Percentiles rank a stretch among this genome's conserved stretches.
Conservation (phyloP, 2,113 vertebrate species). For the Pteruthius melanotis region DNA sequence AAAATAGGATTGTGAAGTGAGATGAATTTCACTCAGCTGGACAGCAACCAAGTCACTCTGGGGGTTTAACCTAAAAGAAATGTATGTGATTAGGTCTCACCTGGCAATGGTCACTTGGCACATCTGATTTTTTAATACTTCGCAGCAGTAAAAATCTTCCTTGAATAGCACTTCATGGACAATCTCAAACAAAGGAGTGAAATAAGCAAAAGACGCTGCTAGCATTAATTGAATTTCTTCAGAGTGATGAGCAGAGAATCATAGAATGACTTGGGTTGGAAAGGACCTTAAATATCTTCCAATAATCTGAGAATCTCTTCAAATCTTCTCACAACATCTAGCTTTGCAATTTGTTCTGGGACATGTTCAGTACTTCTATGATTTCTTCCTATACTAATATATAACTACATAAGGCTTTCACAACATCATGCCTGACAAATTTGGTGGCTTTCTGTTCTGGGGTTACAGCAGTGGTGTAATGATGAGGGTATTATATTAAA, state of each 20-base stretch:
- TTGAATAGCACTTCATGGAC: neutral
- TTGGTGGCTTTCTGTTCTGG: neutral
- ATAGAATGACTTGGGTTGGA: neutral
- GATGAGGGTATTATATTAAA: neutral
- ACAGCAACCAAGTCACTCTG: neutral
- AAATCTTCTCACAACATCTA: neutral
- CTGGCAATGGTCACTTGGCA: neutral
- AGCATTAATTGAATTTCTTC: neutral
- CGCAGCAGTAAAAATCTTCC: neutral
- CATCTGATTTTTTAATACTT: neutral
- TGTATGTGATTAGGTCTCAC: neutral
- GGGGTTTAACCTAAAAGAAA: rapidly evolving
- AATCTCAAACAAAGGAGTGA: neutral
- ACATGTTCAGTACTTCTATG: neutral
- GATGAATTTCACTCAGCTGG: neutral
- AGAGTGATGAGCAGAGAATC: neutral
- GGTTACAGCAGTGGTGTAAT: neutral
- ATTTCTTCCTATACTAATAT: neutral
- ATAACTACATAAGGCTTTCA: neutral
- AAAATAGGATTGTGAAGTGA: neutral
- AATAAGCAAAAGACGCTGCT: neutral
- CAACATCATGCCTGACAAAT: neutral
- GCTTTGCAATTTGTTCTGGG: neutral
- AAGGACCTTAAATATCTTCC: neutral
- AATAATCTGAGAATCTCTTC: neutral